Evolutionary conservation across 2,888 invertebrate genomes (phyloP), one percentile per base, ranked within the genome.

Genomic region (Papilio gigon): DNA sequence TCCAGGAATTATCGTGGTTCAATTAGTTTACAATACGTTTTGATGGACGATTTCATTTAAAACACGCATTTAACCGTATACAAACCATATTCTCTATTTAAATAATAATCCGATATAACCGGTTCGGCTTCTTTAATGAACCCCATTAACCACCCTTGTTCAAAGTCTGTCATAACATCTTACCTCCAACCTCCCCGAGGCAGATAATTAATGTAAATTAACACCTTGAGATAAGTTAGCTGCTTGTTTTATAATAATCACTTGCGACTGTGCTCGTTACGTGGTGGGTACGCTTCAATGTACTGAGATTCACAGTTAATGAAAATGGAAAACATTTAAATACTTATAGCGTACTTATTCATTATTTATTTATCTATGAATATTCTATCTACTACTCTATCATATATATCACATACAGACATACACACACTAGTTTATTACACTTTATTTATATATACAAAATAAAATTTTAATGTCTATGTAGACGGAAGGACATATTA

Each of bases 131-230:
- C 47, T n/a, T 20, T 44, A 47, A 47, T 47, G 37, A 74, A 75
- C 76, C 76, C 77, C 78, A 79, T 79, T 82, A 82, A 81, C 75
- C 71, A 63, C 74, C 78, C 78, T 84, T 84, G 84, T 83, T 84
- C 83, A 80, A 80, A 82, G 77, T 77, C 80, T 86, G 87, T 87
- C 86, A 84, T 82, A 84, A 84, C 84, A 85, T 83, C 84, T 84
- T 84, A 81, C 77, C 75, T 72, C 77, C 73, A n/a, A 25, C 77
- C 76, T 74, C 76, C 77, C 77, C 77, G 74, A 75, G 68, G 77
- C 79, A 78, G 77, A 85, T 85, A 87, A 87, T 88, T 85, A 86
- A 87, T 87, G 85, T 80, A 81, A 84, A 86, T 89, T 88, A 88
- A 85, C 87, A 87, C 83, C 84, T 84, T 30, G 82, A 84, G 85